A percentile compares a stretch with the other conserved stretches of the same genome.
Evolutionary conservation across 2,888 invertebrate genomes (phyloP).

Genomic region (Griposia aprilina): DNA sequence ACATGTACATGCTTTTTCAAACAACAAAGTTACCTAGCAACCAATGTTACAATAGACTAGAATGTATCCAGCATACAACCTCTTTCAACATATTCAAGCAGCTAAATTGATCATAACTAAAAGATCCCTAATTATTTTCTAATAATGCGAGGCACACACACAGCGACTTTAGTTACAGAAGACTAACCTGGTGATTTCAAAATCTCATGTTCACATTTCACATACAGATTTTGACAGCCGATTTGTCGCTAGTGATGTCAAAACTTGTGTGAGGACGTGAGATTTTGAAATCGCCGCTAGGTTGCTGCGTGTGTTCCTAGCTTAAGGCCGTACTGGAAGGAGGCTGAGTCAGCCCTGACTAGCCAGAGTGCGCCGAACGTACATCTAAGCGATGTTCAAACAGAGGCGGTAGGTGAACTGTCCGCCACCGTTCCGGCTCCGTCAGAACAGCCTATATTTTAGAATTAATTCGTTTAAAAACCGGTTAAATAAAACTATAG

Average conservation of each 20-base stretch:
- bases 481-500: conserved; percentile 5
- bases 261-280: neutral
- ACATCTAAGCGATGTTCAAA: neutral
- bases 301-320: neutral
- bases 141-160: no score
- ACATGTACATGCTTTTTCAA: no score
- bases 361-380: neutral
- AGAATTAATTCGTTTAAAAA: neutral
- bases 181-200: no score
- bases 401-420: neutral
- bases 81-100: no score
- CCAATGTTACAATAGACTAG: no score
- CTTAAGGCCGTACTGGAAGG: neutral
- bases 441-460: neutral
- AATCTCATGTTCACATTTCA: no score
- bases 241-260: neutral
- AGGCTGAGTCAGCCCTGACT: neutral
- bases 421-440: neutral
- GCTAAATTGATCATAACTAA: no score
- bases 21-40: no score
- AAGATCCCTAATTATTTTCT: no score
- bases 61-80: no score
- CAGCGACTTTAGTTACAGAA: no score
- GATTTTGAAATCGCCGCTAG: neutral
- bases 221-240: no score